These are phyloP conservation scores for Rhodophaea formosa DNA, from an alignment of 2,888 invertebrate species.

Conservation along the genomic window DNA sequence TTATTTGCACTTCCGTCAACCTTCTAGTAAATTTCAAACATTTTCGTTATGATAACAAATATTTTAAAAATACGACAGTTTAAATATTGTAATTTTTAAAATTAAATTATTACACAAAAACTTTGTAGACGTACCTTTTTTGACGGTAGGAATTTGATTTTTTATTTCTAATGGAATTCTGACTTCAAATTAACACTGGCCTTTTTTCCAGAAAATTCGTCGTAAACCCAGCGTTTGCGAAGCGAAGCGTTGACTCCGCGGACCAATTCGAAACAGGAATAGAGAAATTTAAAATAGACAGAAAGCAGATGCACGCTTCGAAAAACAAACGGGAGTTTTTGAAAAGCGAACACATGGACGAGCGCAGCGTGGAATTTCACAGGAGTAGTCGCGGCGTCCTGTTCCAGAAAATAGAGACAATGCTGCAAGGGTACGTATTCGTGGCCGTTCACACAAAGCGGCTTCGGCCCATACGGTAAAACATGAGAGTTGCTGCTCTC, in stretches of 20 bases:
- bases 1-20: no score
- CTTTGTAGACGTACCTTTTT: no score
- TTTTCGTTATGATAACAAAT: no score
- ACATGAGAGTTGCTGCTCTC: no score
- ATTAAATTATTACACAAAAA: no score
- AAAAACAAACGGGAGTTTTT: conserved; percentile 63
- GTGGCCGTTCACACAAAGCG: background rate
- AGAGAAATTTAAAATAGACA: conserved; percentile 61
- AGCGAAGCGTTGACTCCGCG: conserved; percentile 61
- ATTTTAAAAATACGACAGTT: no score
- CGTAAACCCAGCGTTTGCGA: conserved; percentile 74
- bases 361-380: conserved; percentile 75
- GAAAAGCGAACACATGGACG: conserved; percentile 52
- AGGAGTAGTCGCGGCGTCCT: conserved; percentile 83
- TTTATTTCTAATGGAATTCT: background rate
- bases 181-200: conserved; percentile 35
- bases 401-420: conserved; percentile 84
- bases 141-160: no score
- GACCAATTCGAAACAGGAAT: conserved; percentile 43
- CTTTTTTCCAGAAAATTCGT: conserved; percentile 64
- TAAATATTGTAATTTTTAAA: no score
- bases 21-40: no score
- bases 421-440: conserved; percentile 82
- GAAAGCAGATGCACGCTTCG: conserved; percentile 69
- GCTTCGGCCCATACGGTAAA: background rate